Conservation (phyloP, 1,140 invertebrate genomes). For the Drosophila nigromelanica region DNA sequence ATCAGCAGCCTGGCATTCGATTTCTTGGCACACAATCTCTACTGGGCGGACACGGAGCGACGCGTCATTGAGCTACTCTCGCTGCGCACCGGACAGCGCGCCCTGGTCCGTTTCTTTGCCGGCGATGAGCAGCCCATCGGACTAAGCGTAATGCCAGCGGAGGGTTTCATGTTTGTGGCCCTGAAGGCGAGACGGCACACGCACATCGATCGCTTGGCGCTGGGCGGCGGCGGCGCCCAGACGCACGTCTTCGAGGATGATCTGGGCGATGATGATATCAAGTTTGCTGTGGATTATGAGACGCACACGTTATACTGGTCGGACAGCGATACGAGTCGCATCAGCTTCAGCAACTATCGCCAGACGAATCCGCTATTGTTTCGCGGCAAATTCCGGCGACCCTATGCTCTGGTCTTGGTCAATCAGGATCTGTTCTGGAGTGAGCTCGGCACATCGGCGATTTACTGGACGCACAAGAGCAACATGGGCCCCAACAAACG, state of each 20-base stretch:
- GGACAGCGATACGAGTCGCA: slow-evolving; percentile 68
- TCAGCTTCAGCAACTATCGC: slow-evolving; percentile 73
- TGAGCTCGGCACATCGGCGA: slow-evolving; percentile 83
- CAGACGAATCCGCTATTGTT: slow-evolving; percentile 70
- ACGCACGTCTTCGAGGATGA: slow-evolving; percentile 85
- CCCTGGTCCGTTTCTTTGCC: slow-evolving; percentile 85
- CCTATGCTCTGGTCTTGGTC: slow-evolving; percentile 85
- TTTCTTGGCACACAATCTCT: slow-evolving; percentile 87
- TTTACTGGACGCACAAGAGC: slow-evolving; percentile 87
- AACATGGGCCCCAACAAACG: slow-evolving; percentile 72
- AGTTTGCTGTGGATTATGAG: slow-evolving; percentile 52
- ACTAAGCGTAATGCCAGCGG: slow-evolving; percentile 87
- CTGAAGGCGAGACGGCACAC: slow-evolving; percentile 84
- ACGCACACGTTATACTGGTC: slow-evolving; percentile 68
- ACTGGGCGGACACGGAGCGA: slow-evolving; percentile 86
- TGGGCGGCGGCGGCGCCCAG: slow-evolving; percentile 85
- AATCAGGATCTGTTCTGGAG: slow-evolving; percentile 87
- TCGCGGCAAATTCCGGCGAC: slow-evolving; percentile 75
- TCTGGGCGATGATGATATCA: slow-evolving; percentile 75
- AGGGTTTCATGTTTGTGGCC: slow-evolving; percentile 89
- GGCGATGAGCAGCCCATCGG: slow-evolving; percentile 86
- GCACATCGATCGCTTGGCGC: slow-evolving; percentile 86
- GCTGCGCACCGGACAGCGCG: slow-evolving; percentile 85
- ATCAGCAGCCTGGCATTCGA: slow-evolving; percentile 89
- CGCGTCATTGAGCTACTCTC: slow-evolving; percentile 86